Evolutionary conservation across 1,140 invertebrate species (phyloP).

Genomic region (Phymorhynchus buccinoides): DNA sequence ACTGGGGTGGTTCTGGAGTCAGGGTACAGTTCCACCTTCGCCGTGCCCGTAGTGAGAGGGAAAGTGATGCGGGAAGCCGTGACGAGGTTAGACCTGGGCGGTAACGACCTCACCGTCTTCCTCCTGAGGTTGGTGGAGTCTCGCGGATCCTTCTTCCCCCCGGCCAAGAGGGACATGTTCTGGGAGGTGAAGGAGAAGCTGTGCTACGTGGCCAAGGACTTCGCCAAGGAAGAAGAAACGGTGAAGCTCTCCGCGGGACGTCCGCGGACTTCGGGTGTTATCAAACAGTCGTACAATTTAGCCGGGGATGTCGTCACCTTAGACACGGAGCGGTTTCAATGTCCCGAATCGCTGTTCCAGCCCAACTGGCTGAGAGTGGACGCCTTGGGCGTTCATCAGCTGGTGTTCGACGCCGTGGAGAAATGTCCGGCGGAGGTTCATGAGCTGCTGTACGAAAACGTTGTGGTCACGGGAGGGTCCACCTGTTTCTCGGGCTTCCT

Average conservation of each 20-base stretch:
- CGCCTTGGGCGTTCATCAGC: background rate
- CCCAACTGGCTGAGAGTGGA: constrained; percentile 20
- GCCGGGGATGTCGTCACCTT: background rate
- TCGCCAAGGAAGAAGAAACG: background rate
- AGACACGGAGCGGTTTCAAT: background rate
- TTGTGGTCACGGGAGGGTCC: background rate
- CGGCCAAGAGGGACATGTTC: background rate
- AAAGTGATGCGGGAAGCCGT: background rate
- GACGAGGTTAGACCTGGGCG: background rate
- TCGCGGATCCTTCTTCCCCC: constrained; percentile 1
- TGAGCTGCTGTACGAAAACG: background rate
- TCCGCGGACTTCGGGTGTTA: background rate
- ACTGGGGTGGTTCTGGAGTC: background rate
- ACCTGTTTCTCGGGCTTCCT: background rate
- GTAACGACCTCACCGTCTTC: constrained; percentile 21
- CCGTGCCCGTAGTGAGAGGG: background rate
- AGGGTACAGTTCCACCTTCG: background rate
- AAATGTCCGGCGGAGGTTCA: background rate
- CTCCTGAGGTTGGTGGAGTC: constrained; percentile 24
- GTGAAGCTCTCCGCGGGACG: background rate
- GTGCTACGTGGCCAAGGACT: constrained; percentile 17
- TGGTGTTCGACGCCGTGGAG: background rate
- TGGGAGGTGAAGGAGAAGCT: constrained; percentile 17
- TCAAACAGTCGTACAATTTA: background rate
- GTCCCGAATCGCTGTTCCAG: constrained; percentile 14